Evolutionary conservation across 2,888 invertebrate genomes (phyloP).

Genomic region (Rotaria macrura): DNA sequence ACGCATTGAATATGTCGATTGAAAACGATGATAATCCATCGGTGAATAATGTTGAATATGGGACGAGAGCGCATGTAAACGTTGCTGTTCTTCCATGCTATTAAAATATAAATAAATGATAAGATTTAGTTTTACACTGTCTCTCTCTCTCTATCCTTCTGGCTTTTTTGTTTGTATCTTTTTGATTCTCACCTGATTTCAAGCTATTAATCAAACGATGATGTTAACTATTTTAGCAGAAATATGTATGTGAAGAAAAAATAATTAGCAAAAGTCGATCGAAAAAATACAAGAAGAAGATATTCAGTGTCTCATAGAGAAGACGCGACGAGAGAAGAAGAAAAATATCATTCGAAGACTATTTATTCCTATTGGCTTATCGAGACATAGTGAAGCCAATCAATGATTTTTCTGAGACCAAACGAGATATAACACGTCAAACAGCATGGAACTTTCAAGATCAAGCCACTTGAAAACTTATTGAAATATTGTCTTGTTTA

Average conservation of each 20-base stretch:
- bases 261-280: background rate
- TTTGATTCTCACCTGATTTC: background rate
- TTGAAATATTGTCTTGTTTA: background rate
- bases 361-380: background rate
- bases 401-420: background rate
- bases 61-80: background rate
- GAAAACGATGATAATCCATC: background rate
- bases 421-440: background rate
- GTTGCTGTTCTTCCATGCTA: background rate
- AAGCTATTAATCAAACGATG: background rate
- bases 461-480: constrained; percentile 12
- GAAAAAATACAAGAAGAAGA: background rate
- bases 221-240: background rate
- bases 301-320: background rate
- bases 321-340: background rate
- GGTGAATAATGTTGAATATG: constrained; percentile 8
- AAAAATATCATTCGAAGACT: background rate
- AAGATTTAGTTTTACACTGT: too few species aligned
- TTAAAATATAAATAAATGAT: too few species aligned
- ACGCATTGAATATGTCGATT: background rate
- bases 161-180: too few species aligned
- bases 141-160: too few species aligned
- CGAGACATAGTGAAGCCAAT: background rate
- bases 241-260: background rate
- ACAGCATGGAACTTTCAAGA: background rate